Evolutionary conservation across 1,140 invertebrate genomes (phyloP).

Genomic region (Armadillidium nasatum): DNA sequence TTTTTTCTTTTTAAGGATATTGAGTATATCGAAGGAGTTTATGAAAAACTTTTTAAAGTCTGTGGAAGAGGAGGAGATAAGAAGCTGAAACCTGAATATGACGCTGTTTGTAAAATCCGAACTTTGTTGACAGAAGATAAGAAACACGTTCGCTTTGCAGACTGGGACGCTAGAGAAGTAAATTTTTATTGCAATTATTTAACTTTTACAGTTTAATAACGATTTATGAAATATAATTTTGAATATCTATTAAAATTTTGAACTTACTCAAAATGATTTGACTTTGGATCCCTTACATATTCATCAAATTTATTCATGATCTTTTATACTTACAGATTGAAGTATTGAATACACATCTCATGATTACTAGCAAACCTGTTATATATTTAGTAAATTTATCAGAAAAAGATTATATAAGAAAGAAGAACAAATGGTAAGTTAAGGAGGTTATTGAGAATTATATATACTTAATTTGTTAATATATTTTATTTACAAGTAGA

Average conservation of each 20-base stretch:
- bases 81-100: constrained; percentile 57
- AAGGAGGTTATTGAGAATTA: no score
- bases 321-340: constrained; percentile 72
- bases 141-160: constrained; percentile 84
- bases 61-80: constrained; percentile 65
- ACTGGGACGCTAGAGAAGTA: constrained; percentile 91
- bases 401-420: constrained; percentile 96
- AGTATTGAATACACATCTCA: constrained; percentile 90
- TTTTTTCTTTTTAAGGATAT: background rate
- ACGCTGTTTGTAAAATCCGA: constrained; percentile 81
- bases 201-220: no score
- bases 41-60: background rate
- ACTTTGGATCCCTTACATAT: no score
- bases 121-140: constrained; percentile 78
- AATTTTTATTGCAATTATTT: no score
- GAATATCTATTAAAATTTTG: no score
- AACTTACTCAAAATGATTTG: no score
- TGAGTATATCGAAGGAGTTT: background rate
- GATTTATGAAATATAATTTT: no score
- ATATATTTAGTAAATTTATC: constrained; percentile 97
- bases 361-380: constrained; percentile 96
- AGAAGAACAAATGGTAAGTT: constrained; percentile 92
- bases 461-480: no score
- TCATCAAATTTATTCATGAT: no score
- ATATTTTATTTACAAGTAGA: no score